These are phyloP conservation scores for Leptobrachium leishanense DNA, from an alignment of 2,113 vertebrate species.

Conservation along the genomic window DNA sequence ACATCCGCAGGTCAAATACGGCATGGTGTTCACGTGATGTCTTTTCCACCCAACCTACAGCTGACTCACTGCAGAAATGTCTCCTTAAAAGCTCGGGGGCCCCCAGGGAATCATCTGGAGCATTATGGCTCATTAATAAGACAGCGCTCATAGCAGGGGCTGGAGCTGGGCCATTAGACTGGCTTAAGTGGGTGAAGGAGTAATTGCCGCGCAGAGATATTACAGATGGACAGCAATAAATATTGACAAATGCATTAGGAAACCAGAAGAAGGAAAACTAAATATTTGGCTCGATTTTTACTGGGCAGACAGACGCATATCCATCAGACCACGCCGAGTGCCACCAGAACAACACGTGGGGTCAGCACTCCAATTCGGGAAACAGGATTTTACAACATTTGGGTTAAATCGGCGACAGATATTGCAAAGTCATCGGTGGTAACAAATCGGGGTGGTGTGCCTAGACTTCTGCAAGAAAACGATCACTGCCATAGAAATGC, in stretches of 20 bases:
- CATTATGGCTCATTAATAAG: conserved; percentile 46
- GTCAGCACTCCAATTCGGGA: too few relatives aligned
- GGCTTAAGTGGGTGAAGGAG: conserved; percentile 27
- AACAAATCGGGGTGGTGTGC: too few relatives aligned
- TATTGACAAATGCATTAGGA: conserved; percentile 35
- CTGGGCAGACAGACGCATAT: neutral
- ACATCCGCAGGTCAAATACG: too few relatives aligned
- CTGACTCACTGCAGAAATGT: conserved; percentile 16
- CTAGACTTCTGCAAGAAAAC: too few relatives aligned
- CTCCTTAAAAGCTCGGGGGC: conserved; percentile 25
- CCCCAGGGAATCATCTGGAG: conserved; percentile 22
- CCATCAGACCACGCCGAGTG: neutral
- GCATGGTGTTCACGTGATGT: neutral
- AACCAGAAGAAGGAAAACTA: neutral
- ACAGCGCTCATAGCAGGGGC: conserved; percentile 25
- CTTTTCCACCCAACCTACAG: neutral
- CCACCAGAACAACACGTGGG: too few relatives aligned
- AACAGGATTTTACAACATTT: too few relatives aligned
- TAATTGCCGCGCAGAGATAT: conserved; percentile 4
- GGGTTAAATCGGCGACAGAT: too few relatives aligned
- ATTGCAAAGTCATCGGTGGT: too few relatives aligned
- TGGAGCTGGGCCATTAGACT: conserved; percentile 33
- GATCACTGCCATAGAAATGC: too few relatives aligned
- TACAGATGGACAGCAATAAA: conserved; percentile 22
- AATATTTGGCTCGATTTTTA: conserved; percentile 3